phyloP scores from a whole-genome alignment of 2,888 invertebrate species.

The Xestia ashworthii region DNA sequence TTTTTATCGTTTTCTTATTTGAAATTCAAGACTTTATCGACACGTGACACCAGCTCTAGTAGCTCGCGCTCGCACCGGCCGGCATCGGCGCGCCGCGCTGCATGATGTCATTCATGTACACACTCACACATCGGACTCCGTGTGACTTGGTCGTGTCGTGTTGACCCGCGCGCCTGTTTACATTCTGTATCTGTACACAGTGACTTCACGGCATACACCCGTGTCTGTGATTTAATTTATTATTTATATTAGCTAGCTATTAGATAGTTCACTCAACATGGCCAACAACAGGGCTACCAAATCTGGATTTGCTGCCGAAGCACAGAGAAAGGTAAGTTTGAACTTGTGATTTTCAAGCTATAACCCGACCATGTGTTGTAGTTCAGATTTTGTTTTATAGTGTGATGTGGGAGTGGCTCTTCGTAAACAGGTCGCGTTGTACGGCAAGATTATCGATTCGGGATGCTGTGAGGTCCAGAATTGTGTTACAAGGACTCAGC shows the following conservation, averaged over 20 bases:
- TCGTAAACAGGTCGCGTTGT: slow-evolving; percentile 71
- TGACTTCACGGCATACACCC: slow-evolving; percentile 83
- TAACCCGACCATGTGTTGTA: slow-evolving; percentile 68
- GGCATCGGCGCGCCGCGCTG: slow-evolving; percentile 70
- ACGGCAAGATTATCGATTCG: slow-evolving; percentile 81
- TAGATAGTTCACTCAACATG: slow-evolving; percentile 89
- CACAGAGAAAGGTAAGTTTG: slow-evolving; percentile 96
- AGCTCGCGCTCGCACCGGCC: slow-evolving; percentile 65
- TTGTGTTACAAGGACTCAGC: slow-evolving; percentile 83
- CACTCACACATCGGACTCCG: slow-evolving; percentile 85
- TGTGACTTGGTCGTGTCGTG: slow-evolving; percentile 76
- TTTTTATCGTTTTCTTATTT: slow-evolving; percentile 15
- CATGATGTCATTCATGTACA: slow-evolving; percentile 90
- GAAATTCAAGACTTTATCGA: slow-evolving; percentile 65
- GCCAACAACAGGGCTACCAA: slow-evolving; percentile 96
- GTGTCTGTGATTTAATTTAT: slow-evolving; percentile 87
- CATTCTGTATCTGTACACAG: slow-evolving; percentile 84
- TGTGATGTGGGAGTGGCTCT: slow-evolving; percentile 64
- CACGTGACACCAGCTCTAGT: slow-evolving; percentile 56
- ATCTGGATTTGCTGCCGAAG: slow-evolving; percentile 98
- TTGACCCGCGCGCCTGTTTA: slow-evolving; percentile 84
- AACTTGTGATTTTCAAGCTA: slow-evolving; percentile 65
- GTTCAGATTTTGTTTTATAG: slow-evolving; percentile 57
- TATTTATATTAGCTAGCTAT: slow-evolving; percentile 78
- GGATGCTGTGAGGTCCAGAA: slow-evolving; percentile 87